A percentile compares a stretch with the other conserved stretches of the same genome.
Conservation (phyloP, 2,113 vertebrate species). For the Otocyon megalotis region DNA sequence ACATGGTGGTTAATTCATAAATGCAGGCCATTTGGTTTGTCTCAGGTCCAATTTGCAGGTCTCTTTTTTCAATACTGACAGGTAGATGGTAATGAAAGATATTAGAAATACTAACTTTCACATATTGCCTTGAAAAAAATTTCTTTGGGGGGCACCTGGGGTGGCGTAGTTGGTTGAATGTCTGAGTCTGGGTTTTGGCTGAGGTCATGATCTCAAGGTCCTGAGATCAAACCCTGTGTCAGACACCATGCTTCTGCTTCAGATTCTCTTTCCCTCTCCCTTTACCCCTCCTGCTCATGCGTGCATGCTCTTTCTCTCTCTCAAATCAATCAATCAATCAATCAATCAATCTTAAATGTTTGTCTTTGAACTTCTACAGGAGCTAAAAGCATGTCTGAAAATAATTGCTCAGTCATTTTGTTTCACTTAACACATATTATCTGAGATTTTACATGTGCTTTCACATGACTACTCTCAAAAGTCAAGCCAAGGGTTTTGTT, state of each 20-base stretch:
- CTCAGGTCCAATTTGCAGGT: background rate
- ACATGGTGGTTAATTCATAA: background rate
- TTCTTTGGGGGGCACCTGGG: background rate
- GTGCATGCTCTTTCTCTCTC: background rate
- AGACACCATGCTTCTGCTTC: background rate
- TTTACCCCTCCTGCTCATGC: background rate
- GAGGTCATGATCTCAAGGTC: background rate
- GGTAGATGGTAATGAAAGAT: background rate
- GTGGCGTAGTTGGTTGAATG: background rate
- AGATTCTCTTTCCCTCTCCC: background rate
- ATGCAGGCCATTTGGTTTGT: background rate
- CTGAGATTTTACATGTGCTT: background rate
- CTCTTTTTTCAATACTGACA: background rate
- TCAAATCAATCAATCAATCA: background rate
- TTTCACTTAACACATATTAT: background rate
- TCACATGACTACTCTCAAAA: background rate
- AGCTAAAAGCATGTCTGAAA: background rate
- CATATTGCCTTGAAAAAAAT: background rate
- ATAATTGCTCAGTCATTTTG: background rate
- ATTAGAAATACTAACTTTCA: constrained; percentile 18
- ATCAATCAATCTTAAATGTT: background rate
- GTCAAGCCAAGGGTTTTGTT: background rate
- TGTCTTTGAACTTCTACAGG: background rate
- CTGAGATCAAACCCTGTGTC: background rate
- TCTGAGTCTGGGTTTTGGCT: background rate